These are phyloP conservation scores for Megathymus violae DNA, from an alignment of 1,140 invertebrate genomes.

Conservation along the genomic window DNA sequence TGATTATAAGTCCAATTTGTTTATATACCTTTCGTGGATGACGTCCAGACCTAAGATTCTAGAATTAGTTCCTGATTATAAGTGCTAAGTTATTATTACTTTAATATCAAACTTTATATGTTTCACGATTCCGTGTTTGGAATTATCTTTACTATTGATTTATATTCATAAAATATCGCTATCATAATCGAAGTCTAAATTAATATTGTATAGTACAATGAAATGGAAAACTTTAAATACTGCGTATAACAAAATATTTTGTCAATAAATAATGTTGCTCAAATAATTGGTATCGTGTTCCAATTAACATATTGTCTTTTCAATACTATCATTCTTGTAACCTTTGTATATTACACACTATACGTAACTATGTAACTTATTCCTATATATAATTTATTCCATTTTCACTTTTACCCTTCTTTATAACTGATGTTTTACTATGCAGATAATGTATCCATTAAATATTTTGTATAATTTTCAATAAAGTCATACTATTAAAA, in stretches of 20 bases:
- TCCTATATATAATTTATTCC: conserved; percentile 47
- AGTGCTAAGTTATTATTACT: conserved; percentile 2
- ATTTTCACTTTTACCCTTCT: conserved; percentile 49
- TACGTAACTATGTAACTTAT: conserved; percentile 37
- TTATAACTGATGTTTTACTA: conserved; percentile 65
- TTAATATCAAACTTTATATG: background rate
- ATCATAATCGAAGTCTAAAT: conserved; percentile 13
- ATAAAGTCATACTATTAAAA: conserved; percentile 56
- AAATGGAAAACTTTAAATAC: conserved; percentile 7
- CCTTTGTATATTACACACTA: conserved; percentile 18
- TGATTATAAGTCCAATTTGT: background rate
- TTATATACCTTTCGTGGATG: background rate
- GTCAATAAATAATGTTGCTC: conserved; percentile 17
- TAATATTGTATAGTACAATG: conserved; percentile 19
- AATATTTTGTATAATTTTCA: conserved; percentile 69
- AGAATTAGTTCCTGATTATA: conserved; percentile 18
- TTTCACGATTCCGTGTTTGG: no score
- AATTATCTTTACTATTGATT: no score
- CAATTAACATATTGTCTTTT: conserved; percentile 24
- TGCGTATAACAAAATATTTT: conserved; percentile 14
- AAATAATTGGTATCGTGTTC: conserved; percentile 25
- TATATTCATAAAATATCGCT: no score
- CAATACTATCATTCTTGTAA: conserved; percentile 27
- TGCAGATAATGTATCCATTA: conserved; percentile 62
- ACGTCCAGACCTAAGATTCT: conserved; percentile 14